phyloP scores from a whole-genome alignment of 2,888 invertebrate genomes.

The Ypsolopha sequella region DNA sequence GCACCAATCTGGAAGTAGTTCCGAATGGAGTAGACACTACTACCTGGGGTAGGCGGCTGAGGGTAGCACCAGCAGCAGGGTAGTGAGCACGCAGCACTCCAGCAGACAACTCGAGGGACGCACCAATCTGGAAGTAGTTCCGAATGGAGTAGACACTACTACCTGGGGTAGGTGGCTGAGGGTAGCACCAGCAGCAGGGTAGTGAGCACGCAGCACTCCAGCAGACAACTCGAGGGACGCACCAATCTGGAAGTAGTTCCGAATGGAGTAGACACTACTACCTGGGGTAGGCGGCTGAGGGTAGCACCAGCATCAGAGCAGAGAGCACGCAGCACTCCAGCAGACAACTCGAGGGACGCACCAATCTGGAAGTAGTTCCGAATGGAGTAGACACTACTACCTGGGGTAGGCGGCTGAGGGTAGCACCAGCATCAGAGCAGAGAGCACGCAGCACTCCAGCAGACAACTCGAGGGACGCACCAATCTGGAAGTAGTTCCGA shows the following conservation, averaged over 20 bases:
- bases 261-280: no score
- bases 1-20: no score
- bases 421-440: constrained; percentile 12
- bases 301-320: background rate
- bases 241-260: no score
- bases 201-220: no score
- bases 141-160: no score
- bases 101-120: no score
- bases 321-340: no score
- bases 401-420: constrained; percentile 19
- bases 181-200: background rate
- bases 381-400: constrained; percentile 21
- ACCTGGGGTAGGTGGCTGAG: background rate
- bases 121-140: no score
- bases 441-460: constrained; percentile 51
- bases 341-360: no score
- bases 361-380: background rate
- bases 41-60: background rate
- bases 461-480: constrained; percentile 47
- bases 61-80: background rate
- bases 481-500: constrained; percentile 28
- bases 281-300: background rate
- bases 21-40: no score
- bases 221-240: no score
- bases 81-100: no score